Conservation (phyloP, 2,888 invertebrate species). For the Rhamphomyia laevipes region DNA sequence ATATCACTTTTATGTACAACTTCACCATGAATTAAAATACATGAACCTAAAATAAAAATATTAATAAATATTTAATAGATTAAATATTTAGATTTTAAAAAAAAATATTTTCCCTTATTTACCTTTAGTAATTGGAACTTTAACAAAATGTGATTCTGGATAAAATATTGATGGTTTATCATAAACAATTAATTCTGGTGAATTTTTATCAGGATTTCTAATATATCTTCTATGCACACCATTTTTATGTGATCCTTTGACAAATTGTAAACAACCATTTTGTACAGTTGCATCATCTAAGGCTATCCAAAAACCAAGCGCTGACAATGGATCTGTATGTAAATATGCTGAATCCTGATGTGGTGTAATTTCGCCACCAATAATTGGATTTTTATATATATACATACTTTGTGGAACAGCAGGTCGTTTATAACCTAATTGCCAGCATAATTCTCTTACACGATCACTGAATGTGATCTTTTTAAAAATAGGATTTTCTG, state of each 20-base stretch:
- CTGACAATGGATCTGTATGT: constrained; percentile 66
- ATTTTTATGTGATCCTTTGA: constrained; percentile 81
- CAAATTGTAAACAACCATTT: constrained; percentile 92
- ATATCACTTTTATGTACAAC: constrained; percentile 86
- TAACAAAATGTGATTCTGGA: constrained; percentile 58
- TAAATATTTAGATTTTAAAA: neutral
- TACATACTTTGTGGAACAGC: constrained; percentile 93
- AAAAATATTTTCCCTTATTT: constrained; percentile 10
- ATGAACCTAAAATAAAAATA: constrained; percentile 56
- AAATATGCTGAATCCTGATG: constrained; percentile 87
- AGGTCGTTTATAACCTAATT: constrained; percentile 65
- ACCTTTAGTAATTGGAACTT: constrained; percentile 80
- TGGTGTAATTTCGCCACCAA: constrained; percentile 72
- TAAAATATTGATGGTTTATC: constrained; percentile 57
- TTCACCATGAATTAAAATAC: constrained; percentile 81
- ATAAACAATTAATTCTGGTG: constrained; percentile 51
- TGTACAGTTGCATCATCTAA: constrained; percentile 83
- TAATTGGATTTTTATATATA: constrained; percentile 89
- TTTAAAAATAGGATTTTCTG: constrained; percentile 66
- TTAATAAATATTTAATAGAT: no score
- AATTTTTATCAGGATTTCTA: constrained; percentile 54
- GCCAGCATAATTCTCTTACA: constrained; percentile 62
- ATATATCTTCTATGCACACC: constrained; percentile 57
- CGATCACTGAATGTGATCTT: constrained; percentile 73
- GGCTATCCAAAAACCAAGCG: constrained; percentile 92